Evolutionary conservation across 2,797 vertebrate genomes (phyloP), one percentile per base, ranked within the genome.

Genomic region (Pipistrellus nathusii): DNA sequence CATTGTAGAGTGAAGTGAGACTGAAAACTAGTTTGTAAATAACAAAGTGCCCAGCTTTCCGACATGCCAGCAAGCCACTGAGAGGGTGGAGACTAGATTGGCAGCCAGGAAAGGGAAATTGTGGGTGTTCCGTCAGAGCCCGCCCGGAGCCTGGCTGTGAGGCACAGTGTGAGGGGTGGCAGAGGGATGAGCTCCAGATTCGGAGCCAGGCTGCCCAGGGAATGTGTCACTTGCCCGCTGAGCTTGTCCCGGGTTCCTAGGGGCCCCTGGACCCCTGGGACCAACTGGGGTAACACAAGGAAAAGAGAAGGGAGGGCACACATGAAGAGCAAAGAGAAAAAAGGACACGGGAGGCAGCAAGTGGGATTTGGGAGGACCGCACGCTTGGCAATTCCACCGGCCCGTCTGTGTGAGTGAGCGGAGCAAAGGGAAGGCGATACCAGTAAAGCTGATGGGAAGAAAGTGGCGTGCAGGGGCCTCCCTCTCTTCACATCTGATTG

Each of bases 1-100:
- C n/a, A 12, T 38, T 2, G 20, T 17, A 82, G 71, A n/a, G 68
- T 62, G 44, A 84, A 90, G 80, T 27, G 73, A 92, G 88, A 86
- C 77, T 32, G 75, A 76, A 78, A 86, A 89, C 88, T 48, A 38
- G 69, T 96, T 82, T 91, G 94, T 92, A 90, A 94, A 94, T 77
- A 84, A 93, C 20, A 46, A 64, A 84, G 75, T 85, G 94, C 57
- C 93, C 82, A 2, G 77, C 64, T 76, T 78, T 77, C 72, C 41
- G 1, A 5, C 1, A 11, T 72, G 72, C 71, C 80, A 73, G 62
- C 44, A 10, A 6, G 87, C 21, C 8, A 7, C 3, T 38, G 55
- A 48, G 72, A 12, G 32, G 51, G 51, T 20, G 10, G 8, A 4
- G 18, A 51, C 6, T 15, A 25, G 64, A 71, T 51, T 44, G 13